These are phyloP conservation scores for Pachycephala philippinensis DNA, from an alignment of 2,113 vertebrate species.

Conservation along the genomic window DNA sequence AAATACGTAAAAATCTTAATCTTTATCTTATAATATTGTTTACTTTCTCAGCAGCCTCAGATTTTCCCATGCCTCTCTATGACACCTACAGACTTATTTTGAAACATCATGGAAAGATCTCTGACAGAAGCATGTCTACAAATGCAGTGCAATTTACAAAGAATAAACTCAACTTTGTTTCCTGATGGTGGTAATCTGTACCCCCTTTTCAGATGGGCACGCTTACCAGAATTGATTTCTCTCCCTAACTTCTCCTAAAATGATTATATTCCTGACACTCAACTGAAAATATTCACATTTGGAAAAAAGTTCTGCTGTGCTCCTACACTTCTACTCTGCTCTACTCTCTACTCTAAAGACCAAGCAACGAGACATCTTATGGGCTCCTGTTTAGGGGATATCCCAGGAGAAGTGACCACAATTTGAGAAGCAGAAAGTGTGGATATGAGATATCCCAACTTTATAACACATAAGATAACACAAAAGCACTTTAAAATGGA, in stretches of 20 bases:
- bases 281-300: background rate
- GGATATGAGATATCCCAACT: background rate
- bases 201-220: background rate
- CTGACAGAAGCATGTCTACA: background rate
- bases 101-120: background rate
- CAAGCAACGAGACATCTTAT: background rate
- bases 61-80: background rate
- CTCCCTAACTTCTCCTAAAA: background rate
- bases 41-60: background rate
- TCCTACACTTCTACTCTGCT: background rate
- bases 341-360: background rate
- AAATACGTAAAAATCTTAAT: background rate
- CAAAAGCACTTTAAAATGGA: background rate
- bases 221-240: background rate
- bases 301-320: background rate
- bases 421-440: background rate
- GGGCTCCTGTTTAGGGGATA: background rate
- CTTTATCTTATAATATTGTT: background rate
- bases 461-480: background rate
- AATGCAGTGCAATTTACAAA: background rate
- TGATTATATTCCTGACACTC: background rate
- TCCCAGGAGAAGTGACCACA: background rate
- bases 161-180: background rate
- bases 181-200: background rate
- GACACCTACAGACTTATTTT: background rate